Evolutionary conservation across 2,888 invertebrate species (phyloP).

Genomic region (Psococerastis gibbosa): DNA sequence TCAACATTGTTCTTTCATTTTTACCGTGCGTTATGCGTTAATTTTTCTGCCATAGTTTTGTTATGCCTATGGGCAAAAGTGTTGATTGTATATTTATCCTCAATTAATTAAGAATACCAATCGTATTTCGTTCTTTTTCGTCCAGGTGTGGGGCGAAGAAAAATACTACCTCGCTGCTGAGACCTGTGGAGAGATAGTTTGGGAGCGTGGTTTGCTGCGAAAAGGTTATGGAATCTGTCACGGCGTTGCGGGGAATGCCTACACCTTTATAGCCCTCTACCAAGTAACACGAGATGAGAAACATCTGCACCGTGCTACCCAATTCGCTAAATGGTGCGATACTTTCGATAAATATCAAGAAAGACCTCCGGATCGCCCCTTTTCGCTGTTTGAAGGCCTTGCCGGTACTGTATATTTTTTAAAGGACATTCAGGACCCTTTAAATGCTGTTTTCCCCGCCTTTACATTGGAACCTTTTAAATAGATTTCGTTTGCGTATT

Average conservation of each 20-base stretch:
- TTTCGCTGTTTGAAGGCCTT: conserved; percentile 68
- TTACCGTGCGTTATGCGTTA: no score
- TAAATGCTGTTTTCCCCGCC: conserved; percentile 54
- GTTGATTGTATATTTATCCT: no score
- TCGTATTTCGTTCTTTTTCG: no score
- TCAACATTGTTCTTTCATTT: no score
- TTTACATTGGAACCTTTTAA: conserved; percentile 30
- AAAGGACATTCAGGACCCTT: conserved; percentile 42
- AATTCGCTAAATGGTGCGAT: conserved; percentile 67
- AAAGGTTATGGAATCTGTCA: conserved; percentile 83
- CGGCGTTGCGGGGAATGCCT: conserved; percentile 75
- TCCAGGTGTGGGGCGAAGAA: conserved; percentile 44
- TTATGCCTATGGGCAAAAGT: no score
- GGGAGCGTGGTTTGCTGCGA: conserved; percentile 57
- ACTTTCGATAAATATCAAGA: conserved; percentile 43
- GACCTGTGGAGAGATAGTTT: conserved; percentile 55
- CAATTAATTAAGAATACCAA: no score
- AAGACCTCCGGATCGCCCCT: conserved; percentile 52
- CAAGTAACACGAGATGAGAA: conserved; percentile 54
- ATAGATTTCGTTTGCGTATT: neutral
- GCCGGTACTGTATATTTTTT: conserved; percentile 60
- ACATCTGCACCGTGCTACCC: conserved; percentile 53
- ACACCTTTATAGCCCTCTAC: conserved; percentile 58
- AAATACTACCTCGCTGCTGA: conserved; percentile 48
- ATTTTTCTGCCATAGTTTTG: no score